Conservation (phyloP, 2,113 vertebrate species). For the Tupaia tana region DNA sequence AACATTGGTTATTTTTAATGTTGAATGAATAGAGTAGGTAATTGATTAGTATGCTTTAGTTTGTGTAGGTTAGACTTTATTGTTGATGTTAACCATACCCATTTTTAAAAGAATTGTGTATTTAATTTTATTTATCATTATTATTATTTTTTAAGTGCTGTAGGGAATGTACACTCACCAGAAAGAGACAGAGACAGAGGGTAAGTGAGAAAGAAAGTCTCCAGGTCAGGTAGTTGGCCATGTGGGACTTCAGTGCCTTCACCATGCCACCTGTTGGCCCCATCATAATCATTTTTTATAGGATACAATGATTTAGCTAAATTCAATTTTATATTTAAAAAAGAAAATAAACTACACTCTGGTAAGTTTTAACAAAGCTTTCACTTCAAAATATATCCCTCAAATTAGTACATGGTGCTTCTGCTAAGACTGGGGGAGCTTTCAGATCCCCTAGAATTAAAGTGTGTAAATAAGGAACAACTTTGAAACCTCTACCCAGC, state of each 20-base stretch:
- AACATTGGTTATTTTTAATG: not conserved
- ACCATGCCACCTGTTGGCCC: no score
- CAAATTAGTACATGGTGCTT: not conserved
- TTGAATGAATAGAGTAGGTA: not conserved
- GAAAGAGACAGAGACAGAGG: no score
- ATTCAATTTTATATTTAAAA: not conserved
- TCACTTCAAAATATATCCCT: slow-evolving; percentile 34
- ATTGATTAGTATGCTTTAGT: not conserved
- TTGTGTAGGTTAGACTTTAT: not conserved
- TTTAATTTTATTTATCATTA: no score
- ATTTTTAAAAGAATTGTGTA: not conserved
- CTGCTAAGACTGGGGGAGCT: slow-evolving; percentile 33
- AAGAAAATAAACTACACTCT: not conserved
- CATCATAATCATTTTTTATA: slow-evolving; percentile 23
- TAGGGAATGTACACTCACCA: no score
- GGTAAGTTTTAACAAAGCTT: slow-evolving; percentile 21
- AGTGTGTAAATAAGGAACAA: slow-evolving; percentile 45
- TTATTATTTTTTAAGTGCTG: no score
- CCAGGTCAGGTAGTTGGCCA: no score
- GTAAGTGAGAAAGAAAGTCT: no score
- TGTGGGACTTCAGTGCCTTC: no score
- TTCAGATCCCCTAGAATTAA: slow-evolving; percentile 56
- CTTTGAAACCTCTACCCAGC: slow-evolving; percentile 41
- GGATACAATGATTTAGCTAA: not conserved
- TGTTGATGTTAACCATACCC: not conserved